Percentiles rank a stretch among this genome's conserved stretches.
phyloP scores from a whole-genome alignment of 2,113 vertebrate species.

The Gallinago jamesoni region DNA sequence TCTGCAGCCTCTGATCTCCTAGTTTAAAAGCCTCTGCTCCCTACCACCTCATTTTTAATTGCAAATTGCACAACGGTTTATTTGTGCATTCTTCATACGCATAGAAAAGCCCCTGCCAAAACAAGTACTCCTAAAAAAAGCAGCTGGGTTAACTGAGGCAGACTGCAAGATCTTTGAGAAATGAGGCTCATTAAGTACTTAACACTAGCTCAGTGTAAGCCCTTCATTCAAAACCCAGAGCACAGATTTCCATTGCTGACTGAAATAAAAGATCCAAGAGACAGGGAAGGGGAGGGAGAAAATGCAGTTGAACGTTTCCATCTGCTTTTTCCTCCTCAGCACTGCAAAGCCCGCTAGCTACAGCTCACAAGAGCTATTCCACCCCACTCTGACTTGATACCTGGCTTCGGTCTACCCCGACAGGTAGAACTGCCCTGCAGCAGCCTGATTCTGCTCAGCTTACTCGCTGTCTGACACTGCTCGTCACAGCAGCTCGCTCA shows the following conservation, averaged over 20 bases:
- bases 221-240: conserved; percentile 36
- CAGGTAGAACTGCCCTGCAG: conserved; percentile 6
- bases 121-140: conserved; percentile 59
- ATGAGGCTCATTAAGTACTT: conserved; percentile 52
- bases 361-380: background rate
- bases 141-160: conserved; percentile 55
- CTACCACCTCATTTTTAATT: conserved; percentile 39
- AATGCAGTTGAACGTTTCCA: conserved; percentile 29
- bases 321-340: conserved; percentile 10
- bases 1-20: background rate
- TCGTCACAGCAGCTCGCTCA: background rate
- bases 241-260: conserved; percentile 24
- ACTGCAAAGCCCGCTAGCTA: background rate
- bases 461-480: background rate
- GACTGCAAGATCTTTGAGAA: conserved; percentile 41
- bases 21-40: background rate
- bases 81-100: conserved; percentile 31
- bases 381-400: background rate
- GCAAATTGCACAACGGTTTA: conserved; percentile 42
- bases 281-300: background rate
- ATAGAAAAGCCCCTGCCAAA: conserved; percentile 41
- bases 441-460: background rate
- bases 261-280: conserved; percentile 47
- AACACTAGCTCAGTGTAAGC: background rate
- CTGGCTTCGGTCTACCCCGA: background rate